Percentiles rank a stretch among this genome's conserved stretches.
Evolutionary conservation across 2,797 vertebrate species (phyloP).

Genomic region (Triplophysa yarkandensis): DNA sequence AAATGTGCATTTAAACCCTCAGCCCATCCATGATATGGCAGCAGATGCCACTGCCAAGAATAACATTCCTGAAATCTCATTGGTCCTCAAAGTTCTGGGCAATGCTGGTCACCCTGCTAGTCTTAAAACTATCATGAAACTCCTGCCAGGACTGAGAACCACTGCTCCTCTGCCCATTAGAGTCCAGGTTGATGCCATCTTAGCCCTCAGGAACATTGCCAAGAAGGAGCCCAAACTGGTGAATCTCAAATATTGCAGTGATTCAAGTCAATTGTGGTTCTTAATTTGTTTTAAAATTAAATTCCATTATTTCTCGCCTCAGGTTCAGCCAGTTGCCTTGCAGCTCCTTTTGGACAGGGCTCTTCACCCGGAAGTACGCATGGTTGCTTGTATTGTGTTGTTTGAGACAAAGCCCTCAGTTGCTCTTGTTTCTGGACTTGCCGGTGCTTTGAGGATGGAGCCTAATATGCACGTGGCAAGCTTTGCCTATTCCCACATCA

Average conservation of each 20-base stretch:
- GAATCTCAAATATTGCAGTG: not conserved
- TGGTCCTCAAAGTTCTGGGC: conserved; percentile 76
- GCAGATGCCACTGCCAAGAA: conserved; percentile 59
- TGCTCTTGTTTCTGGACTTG: conserved; percentile 70
- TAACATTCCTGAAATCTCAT: conserved; percentile 59
- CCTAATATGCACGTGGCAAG: conserved; percentile 79
- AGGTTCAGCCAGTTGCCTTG: conserved; percentile 80
- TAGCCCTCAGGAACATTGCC: conserved; percentile 78
- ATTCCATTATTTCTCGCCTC: conserved; percentile 33
- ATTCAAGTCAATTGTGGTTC: no score
- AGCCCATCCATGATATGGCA: conserved; percentile 72
- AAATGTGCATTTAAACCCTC: not conserved
- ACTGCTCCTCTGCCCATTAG: conserved; percentile 62
- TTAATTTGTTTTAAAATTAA: no score
- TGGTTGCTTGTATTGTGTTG: conserved; percentile 74
- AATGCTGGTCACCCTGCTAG: conserved; percentile 79
- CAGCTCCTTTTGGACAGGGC: conserved; percentile 77
- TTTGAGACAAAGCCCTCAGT: conserved; percentile 80
- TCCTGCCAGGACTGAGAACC: conserved; percentile 72
- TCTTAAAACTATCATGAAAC: conserved; percentile 77
- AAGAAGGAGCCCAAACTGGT: conserved; percentile 70
- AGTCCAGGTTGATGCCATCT: conserved; percentile 69
- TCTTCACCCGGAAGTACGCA: conserved; percentile 73
- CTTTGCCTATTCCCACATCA: conserved; percentile 81
- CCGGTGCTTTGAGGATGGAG: conserved; percentile 74